Base-by-base conservation (phyloP, 2,113 vertebrate genomes). In the Oenanthe oenanthe region DNA sequence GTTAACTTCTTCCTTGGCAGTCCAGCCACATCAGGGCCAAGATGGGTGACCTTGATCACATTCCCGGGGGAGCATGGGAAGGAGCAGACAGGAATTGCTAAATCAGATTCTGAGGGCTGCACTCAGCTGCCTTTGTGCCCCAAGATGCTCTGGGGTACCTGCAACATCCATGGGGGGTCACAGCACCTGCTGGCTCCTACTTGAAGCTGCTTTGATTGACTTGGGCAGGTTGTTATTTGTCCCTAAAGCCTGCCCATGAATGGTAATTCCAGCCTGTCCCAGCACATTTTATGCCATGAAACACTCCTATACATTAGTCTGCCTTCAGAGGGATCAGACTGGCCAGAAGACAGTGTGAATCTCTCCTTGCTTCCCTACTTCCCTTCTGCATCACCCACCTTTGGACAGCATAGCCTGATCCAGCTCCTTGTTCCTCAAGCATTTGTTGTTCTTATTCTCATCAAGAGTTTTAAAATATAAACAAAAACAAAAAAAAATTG, bases 161-260 rank as follows among this genome's bases (percentile, higher is more conserved):
- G 0, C 45, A 19, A 45, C 5, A 8, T 73, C 71, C 63, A n/a
- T 0, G 0, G 14, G 14, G 13, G 25, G 20, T 72, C 43, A 72
- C 45, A 54, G 42, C 14, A 51, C 13, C 58, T 28, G 13, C 36
- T 0, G 1, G 42, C 38, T 93, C 45, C 40, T 48, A 11, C 25
- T 24, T 10, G 17, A 79, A 19, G 16, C 26, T 63, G 63, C 54
- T 87, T 74, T 22, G 21, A 74, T 18, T 6, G 2, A 43, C 47
- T 53, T 42, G 24, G 26, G 42, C 56, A 75, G 13, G 19, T 65
- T n/a, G 5, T 36, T 43, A 50, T 31, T 61, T 65, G 19, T 28
- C 28, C 45, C 67, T 80, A 85, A 79, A 90, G 36, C 24, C 29
- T 70, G 12, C 17, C 32, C 29, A 48, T 0, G 0, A 32, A 28